phyloP scores from a whole-genome alignment of 2,797 vertebrate species.

The Eulemur mongoz region DNA sequence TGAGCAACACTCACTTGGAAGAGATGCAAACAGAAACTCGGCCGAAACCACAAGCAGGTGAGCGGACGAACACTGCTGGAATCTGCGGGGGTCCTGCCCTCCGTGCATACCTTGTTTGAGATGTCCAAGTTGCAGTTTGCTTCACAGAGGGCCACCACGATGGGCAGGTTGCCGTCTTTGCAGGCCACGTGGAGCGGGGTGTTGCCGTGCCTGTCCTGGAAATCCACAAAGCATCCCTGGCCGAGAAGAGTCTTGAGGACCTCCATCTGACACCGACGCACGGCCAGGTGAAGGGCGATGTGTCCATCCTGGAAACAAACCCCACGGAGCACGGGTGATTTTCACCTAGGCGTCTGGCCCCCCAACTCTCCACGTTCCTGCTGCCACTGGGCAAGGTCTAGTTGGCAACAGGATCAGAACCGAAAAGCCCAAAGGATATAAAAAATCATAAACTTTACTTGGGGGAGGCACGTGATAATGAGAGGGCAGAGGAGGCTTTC shows the following conservation, averaged over 20 bases:
- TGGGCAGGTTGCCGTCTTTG: conserved; percentile 94
- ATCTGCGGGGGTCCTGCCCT: no score
- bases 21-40: background rate
- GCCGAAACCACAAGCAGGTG: background rate
- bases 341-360: background rate
- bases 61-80: rapidly evolving
- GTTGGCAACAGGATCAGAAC: rapidly evolving
- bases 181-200: conserved; percentile 96
- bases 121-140: conserved; percentile 92
- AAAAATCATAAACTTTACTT: background rate
- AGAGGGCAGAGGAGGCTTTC: background rate
- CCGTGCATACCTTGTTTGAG: conserved; percentile 91
- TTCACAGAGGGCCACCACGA: conserved; percentile 91
- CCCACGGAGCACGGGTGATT: background rate
- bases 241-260: conserved; percentile 94
- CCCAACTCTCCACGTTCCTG: background rate
- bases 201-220: conserved; percentile 97
- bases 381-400: background rate
- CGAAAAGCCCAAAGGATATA: background rate
- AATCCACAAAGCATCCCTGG: conserved; percentile 91
- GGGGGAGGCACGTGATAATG: no score
- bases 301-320: conserved; percentile 92
- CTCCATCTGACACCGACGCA: conserved; percentile 95
- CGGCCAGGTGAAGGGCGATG: conserved; percentile 95
- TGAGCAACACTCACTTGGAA: background rate